These are phyloP conservation scores for Coelopa frigida DNA, from an alignment of 1,140 invertebrate species.

Conservation along the genomic window DNA sequence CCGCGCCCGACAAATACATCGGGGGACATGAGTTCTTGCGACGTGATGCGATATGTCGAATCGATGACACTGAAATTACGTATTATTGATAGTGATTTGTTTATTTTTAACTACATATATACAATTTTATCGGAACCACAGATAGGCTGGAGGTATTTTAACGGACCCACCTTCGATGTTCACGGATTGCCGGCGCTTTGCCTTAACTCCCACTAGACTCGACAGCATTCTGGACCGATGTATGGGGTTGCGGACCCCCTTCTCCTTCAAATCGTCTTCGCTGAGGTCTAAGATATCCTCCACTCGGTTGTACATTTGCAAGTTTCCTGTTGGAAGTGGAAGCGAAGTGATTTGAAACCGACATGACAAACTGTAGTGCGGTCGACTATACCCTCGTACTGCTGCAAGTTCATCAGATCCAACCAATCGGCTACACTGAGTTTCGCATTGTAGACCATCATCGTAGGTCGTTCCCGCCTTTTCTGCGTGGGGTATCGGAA, in stretches of 20 bases:
- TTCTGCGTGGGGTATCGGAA: slow-evolving; percentile 33
- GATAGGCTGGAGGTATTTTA: too few species aligned
- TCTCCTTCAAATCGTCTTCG: slow-evolving; percentile 53
- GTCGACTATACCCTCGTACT: slow-evolving; percentile 30
- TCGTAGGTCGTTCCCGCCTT: slow-evolving; percentile 26
- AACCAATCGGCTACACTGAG: slow-evolving; percentile 35
- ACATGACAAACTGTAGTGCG: background rate
- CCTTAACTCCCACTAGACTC: slow-evolving; percentile 54
- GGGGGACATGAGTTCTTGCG: slow-evolving; percentile 35
- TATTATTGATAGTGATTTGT: too few species aligned
- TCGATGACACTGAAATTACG: too few species aligned
- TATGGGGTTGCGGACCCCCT: slow-evolving; percentile 55
- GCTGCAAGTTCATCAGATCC: slow-evolving; percentile 30
- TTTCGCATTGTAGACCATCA: slow-evolving; percentile 35
- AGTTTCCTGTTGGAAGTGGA: slow-evolving; percentile 34
- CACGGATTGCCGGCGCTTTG: slow-evolving; percentile 45
- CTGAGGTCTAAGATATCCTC: slow-evolving; percentile 53
- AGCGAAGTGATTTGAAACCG: background rate
- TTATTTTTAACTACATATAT: too few species aligned
- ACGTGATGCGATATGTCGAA: slow-evolving; percentile 13
- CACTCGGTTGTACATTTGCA: slow-evolving; percentile 48
- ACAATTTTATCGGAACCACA: too few species aligned
- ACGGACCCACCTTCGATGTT: slow-evolving; percentile 32
- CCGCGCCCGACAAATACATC: slow-evolving; percentile 22
- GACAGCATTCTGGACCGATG: slow-evolving; percentile 57